Base-by-base conservation (phyloP, 2,888 invertebrate genomes). In the Orthosia cruda region DNA sequence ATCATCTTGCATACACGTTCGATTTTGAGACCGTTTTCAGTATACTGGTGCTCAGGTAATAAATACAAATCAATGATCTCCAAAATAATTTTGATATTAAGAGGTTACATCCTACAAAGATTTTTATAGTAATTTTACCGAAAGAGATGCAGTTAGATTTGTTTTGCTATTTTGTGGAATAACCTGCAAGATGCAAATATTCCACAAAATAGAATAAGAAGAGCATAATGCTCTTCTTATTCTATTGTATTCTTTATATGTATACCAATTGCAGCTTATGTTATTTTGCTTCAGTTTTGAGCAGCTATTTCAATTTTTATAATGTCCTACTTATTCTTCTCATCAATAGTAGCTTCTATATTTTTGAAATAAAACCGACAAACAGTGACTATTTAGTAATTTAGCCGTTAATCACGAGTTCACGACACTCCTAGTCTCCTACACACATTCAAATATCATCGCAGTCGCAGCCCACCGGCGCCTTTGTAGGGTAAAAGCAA, bases 401-500 rank as follows among this genome's bases (percentile, higher is more conserved):
- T 58, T 45, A n/a, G 54, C 20, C 71, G 57, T 78, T 72, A 69
- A 81, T 74, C 49, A 68, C n/a, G 47, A 55, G 63, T 61, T 66
- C 58, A 68, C 52, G 61, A 62, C 50, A 71, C 66, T 72, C 82
- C n/a, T n/a, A n/a, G n/a, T n/a, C n/a, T n/a, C n/a, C 83, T 66
- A 82, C 62, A 45, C 61, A 71, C 70, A 66, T 62, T 64, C 65
- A 66, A 71, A 80, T 62, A 71, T 71, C 59, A 63, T 55, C 52
- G 61, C 47, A 50, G n/a, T n/a, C n/a, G n/a, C n/a, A n/a, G n/a
- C 65, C 61, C 57, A 66, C 49, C 81, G 84, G 74, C 66, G 59
- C 61, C 83, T 81, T 70, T 88, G 84, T 84, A 86, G 87, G 86
- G 89, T 90, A 89, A 91, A 83, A 77, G 88, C 76, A 79, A 89